Evolutionary conservation across 1,140 invertebrate genomes (phyloP).

Genomic region (Hydropsyche tenuis): DNA sequence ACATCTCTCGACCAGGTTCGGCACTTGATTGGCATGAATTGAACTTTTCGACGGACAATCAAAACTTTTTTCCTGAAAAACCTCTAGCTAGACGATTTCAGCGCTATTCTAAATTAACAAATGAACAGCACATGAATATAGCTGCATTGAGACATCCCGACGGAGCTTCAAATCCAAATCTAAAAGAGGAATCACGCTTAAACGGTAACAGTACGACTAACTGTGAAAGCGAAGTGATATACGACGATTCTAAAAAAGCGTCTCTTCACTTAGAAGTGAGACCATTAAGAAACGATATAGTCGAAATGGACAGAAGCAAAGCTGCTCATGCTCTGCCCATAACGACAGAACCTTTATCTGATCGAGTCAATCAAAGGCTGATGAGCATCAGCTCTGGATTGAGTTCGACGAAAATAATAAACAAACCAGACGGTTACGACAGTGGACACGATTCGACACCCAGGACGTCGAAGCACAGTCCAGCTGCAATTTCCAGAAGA

Average conservation of each 20-base stretch:
- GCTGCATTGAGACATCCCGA: slow-evolving; percentile 84
- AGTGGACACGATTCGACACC: slow-evolving; percentile 81
- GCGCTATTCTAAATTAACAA: slow-evolving; percentile 46
- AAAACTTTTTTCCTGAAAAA: slow-evolving; percentile 47
- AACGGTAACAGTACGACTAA: slow-evolving; percentile 74
- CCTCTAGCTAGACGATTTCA: slow-evolving; percentile 46
- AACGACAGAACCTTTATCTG: slow-evolving; percentile 58
- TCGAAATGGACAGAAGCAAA: slow-evolving; percentile 57
- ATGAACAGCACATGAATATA: slow-evolving; percentile 61
- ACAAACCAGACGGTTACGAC: slow-evolving; percentile 76
- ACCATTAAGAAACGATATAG: slow-evolving; percentile 60
- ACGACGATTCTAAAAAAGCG: slow-evolving; percentile 66
- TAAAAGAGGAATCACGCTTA: slow-evolving; percentile 72
- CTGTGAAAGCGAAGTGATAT: slow-evolving; percentile 65
- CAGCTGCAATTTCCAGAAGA: slow-evolving; percentile 72
- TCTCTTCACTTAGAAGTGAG: slow-evolving; percentile 64
- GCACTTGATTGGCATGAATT: slow-evolving; percentile 55
- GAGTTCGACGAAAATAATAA: slow-evolving; percentile 61
- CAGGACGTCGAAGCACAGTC: slow-evolving; percentile 77
- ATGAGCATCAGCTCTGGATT: slow-evolving; percentile 66
- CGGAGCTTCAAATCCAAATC: slow-evolving; percentile 88
- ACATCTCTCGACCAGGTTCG: slow-evolving; percentile 73
- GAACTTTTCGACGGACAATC: slow-evolving; percentile 47
- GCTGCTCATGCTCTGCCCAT: slow-evolving; percentile 57
- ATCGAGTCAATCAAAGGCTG: slow-evolving; percentile 63